Evolutionary conservation across 2,888 invertebrate species (phyloP), one percentile per base, ranked within the genome.

Genomic region (Drosophila mayaguana): DNA sequence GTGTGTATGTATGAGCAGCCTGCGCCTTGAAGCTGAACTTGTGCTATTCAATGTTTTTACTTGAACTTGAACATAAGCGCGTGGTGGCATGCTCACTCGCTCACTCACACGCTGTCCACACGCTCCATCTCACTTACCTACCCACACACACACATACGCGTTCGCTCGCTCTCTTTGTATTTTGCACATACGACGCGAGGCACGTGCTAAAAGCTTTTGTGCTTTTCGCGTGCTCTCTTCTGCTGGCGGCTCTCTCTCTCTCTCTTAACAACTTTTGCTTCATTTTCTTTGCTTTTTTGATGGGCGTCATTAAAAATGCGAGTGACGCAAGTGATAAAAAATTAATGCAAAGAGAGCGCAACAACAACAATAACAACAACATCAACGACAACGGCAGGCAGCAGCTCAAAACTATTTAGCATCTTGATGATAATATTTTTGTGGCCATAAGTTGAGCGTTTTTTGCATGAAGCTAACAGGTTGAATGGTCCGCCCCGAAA

Each of bases 271-370:
- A 16, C 18, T 46, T 40, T 36, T 22, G 16, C 61, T 34, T 51
- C 34, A 53, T 11, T 32, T 55, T 9, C 28, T 18, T 50, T n/a
- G 1, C 11, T 48, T 7, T 34, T 43, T 38, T 65, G 64, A 55
- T 51, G 75, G 69, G 81, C 77, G 67, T 73, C 83, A 85, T 85
- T 78, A 80, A 75, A 88, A 82, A 89, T 79, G 80, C 78, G 71
- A 81, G 88, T 89, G 89, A 89, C 89, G 89, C 87, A 89, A 89
- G 90, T 88, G 73, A 85, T 89, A 69, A 89, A 88, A 83, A 64
- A 80, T 87, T 86, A 71, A 89, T 85, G 73, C 60, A 57, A 43
- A 62, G 67, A 66, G 48, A 83, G 83, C 50, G 63, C 61, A 76
- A 67, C 53, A 69, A 42, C 18, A 65, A 46, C 22, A 71, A 22